Conservation (phyloP, 2,113 vertebrate genomes). For the Cyprinus carpio region DNA sequence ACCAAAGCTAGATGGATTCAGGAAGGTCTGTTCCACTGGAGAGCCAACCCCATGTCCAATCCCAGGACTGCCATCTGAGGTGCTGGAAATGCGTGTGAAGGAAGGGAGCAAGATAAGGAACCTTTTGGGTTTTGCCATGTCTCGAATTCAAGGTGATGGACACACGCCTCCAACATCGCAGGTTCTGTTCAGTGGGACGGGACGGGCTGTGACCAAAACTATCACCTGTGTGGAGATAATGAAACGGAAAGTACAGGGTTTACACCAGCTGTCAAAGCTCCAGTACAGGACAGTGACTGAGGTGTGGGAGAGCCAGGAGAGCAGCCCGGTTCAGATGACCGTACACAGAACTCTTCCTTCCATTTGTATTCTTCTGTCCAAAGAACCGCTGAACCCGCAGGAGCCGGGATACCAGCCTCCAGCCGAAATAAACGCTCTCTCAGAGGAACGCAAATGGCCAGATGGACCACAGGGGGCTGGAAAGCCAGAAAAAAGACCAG, state of each 20-base stretch:
- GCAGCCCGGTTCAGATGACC: slow-evolving; percentile 65
- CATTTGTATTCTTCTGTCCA: slow-evolving; percentile 90
- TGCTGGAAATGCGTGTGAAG: slow-evolving; percentile 90
- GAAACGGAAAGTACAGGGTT: slow-evolving; percentile 83
- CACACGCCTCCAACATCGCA: slow-evolving; percentile 71
- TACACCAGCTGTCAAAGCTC: slow-evolving; percentile 90
- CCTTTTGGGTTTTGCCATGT: slow-evolving; percentile 85
- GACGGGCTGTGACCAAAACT: slow-evolving; percentile 82
- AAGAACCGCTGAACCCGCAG: slow-evolving; percentile 84
- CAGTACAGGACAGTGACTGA: slow-evolving; percentile 83
- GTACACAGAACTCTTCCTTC: slow-evolving; percentile 84
- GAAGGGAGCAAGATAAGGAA: slow-evolving; percentile 93
- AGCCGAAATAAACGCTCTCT: slow-evolving; percentile 5
- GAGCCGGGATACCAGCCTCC: slow-evolving; percentile 88
- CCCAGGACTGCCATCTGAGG: slow-evolving; percentile 70
- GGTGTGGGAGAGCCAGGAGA: slow-evolving; percentile 81
- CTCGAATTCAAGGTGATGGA: slow-evolving; percentile 76
- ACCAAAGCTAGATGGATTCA: slow-evolving; percentile 78
- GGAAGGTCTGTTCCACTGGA: slow-evolving; percentile 80
- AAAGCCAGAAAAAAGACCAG: slow-evolving; percentile 29
- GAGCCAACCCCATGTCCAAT: slow-evolving; percentile 78
- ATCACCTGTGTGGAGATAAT: slow-evolving; percentile 78
- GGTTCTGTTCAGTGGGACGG: slow-evolving; percentile 88
- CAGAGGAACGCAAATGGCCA: slow-evolving; percentile 43
- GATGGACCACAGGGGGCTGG: background rate